phyloP scores from a whole-genome alignment of 1,140 invertebrate genomes.

The Eciton burchellii region DNA sequence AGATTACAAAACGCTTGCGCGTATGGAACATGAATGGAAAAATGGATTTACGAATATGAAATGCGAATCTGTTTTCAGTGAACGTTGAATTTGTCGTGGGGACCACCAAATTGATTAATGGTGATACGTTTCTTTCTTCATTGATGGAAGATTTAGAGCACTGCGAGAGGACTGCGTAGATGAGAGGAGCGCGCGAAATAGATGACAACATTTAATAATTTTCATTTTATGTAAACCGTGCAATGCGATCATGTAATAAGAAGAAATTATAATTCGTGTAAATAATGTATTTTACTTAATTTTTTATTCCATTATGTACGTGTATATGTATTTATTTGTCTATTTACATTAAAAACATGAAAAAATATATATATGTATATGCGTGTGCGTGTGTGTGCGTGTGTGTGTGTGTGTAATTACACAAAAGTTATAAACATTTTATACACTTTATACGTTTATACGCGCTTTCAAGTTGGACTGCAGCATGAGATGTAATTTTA shows the following conservation, averaged over 20 bases:
- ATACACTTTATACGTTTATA: too few relatives aligned
- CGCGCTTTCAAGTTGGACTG: too few relatives aligned
- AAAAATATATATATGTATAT: too few relatives aligned
- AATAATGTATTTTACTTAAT: conserved; percentile 15
- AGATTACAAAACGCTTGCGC: conserved; percentile 2
- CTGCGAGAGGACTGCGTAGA: conserved; percentile 20
- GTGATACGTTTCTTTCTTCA: conserved; percentile 93
- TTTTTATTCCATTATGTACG: too few relatives aligned
- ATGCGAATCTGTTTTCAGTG: conserved; percentile 85
- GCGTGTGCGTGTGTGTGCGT: too few relatives aligned
- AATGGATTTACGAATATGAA: conserved; percentile 1
- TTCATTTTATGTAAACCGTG: too few relatives aligned
- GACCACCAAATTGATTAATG: conserved; percentile 97
- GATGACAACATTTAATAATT: conserved; percentile 6
- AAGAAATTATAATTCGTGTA: conserved; percentile 13
- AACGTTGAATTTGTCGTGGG: conserved; percentile 96
- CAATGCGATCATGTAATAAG: background rate
- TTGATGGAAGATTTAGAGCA: conserved; percentile 87
- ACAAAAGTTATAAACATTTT: too few relatives aligned
- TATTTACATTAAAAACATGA: too few relatives aligned
- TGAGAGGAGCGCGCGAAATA: too few relatives aligned
- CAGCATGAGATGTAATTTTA: too few relatives aligned
- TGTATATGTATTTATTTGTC: too few relatives aligned
- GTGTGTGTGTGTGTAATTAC: too few relatives aligned
- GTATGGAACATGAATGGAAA: background rate